Evolutionary conservation across 2,888 invertebrate species (phyloP).

Genomic region (Ormyrus rosae): DNA sequence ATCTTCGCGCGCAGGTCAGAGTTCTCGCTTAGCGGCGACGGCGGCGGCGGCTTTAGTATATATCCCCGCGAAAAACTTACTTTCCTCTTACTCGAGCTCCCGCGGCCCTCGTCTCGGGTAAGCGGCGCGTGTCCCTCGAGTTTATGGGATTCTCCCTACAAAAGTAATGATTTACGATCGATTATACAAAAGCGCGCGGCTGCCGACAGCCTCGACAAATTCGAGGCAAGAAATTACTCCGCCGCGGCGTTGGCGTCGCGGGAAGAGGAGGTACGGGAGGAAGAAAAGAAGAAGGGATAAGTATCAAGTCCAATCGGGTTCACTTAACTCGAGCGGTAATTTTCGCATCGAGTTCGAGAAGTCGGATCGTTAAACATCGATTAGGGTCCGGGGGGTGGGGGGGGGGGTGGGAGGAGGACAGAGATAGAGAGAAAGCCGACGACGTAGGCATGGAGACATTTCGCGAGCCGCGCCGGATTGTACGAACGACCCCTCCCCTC

Average conservation of each 20-base stretch:
- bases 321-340: slow-evolving; percentile 54
- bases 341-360: slow-evolving; percentile 61
- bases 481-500: slow-evolving; percentile 42
- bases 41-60: slow-evolving; percentile 13
- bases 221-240: not conserved
- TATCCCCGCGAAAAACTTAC: slow-evolving; percentile 34
- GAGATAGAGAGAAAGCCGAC: not conserved
- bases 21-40: no score
- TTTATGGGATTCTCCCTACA: not conserved
- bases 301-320: slow-evolving; percentile 44
- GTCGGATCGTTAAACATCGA: slow-evolving; percentile 68
- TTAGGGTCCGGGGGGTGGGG: slow-evolving; percentile 56
- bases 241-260: no score
- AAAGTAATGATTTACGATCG: slow-evolving; percentile 12
- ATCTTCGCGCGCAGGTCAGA: not conserved
- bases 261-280: not conserved
- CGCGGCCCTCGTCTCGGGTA: not conserved
- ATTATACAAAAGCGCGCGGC: not conserved
- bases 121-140: not conserved
- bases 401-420: not conserved
- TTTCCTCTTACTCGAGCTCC: not conserved
- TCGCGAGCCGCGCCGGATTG: slow-evolving; percentile 29
- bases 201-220: not conserved
- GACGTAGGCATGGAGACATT: slow-evolving; percentile 21
- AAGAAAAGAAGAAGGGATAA: not conserved